phyloP scores from a whole-genome alignment of 2,888 invertebrate species.

The Ectemnius continuus region DNA sequence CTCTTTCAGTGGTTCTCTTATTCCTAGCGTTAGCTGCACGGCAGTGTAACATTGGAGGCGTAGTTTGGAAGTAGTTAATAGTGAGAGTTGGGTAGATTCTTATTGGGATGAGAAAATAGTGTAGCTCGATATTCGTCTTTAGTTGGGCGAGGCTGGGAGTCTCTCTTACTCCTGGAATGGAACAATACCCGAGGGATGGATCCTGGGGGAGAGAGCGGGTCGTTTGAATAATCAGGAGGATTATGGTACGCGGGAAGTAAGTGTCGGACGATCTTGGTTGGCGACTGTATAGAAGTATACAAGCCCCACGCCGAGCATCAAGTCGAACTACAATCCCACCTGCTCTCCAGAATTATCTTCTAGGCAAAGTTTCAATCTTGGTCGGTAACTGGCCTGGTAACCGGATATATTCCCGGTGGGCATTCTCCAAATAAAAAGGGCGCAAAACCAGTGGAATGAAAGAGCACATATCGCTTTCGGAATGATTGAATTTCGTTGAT shows the following conservation, averaged over 20 bases:
- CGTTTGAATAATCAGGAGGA: conserved; percentile 58
- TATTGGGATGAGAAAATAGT: conserved; percentile 6
- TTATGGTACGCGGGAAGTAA: conserved; percentile 55
- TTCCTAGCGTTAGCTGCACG: too few relatives aligned
- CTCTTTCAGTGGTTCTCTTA: too few relatives aligned
- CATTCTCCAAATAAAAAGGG: conserved; percentile 26
- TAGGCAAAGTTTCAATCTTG: conserved; percentile 70
- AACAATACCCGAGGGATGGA: conserved; percentile 54
- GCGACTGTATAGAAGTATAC: conserved; percentile 46
- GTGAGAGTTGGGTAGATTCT: conserved; percentile 4
- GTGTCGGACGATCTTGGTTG: conserved; percentile 46
- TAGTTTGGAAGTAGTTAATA: too few relatives aligned
- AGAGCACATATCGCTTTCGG: not conserved
- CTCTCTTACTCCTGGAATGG: conserved; percentile 10
- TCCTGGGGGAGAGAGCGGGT: conserved; percentile 14
- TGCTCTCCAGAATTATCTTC: conserved; percentile 68
- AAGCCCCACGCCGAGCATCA: conserved; percentile 67
- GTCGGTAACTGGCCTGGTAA: conserved; percentile 52
- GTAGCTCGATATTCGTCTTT: conserved; percentile 8
- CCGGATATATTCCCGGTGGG: conserved; percentile 55
- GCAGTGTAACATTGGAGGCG: too few relatives aligned
- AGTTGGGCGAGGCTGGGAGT: too few relatives aligned
- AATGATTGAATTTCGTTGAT: too few relatives aligned
- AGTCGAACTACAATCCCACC: conserved; percentile 64
- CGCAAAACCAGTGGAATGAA: conserved; percentile 11